Evolutionary conservation across 2,888 invertebrate species (phyloP), one percentile per base, ranked within the genome.

Genomic region (Dryococelus australis): DNA sequence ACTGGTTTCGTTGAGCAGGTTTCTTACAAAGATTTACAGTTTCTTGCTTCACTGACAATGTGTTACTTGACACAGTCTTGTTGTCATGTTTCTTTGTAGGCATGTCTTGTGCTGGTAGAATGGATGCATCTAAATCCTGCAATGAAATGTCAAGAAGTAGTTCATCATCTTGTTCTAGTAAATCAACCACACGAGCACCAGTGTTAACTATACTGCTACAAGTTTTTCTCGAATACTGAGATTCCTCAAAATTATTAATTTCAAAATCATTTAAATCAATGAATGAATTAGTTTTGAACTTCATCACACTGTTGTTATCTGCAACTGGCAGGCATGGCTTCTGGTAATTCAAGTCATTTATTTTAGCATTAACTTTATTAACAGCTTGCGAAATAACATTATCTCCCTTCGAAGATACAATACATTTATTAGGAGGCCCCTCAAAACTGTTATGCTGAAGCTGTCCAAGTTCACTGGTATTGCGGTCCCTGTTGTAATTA

Each of bases 91-190:
- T 20, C 20, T 20, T 12, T 20, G 51, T 51, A 20, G 51, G 20
- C 65, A n/a, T 20, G 16, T 20, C n/a, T 65, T 65, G 65, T 20
- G 65, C 20, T 8, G 65, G 65, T n/a, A 65, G 35, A 24, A 83
- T 20, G 20, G 83, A 83, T 28, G 43, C 83, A 24, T 83, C 83
- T n/a, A 83, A 24, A 28, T 83, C 83, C 43, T 83, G 83, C 9
- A 35, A 35, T 28, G 83, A 83, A 43, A 83, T 83, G 35, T 83
- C 83, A 1, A 83, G 43, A 12, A 83, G 83, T 4, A 83, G n/a
- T 24, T 83, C 83, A 28, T 83, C 83, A 83, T 83, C 83, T 83
- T 83, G 35, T 28, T 83, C 83, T 20, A 83, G 43, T 24, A 83
- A 43, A 83, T 65, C 65, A 65, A 24, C 20, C n/a, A n/a, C n/a